Percentiles rank a stretch among this genome's conserved stretches.
Conservation (phyloP, 64 coral and sea anemone genomes). For the Trachythela sp. region DNA sequence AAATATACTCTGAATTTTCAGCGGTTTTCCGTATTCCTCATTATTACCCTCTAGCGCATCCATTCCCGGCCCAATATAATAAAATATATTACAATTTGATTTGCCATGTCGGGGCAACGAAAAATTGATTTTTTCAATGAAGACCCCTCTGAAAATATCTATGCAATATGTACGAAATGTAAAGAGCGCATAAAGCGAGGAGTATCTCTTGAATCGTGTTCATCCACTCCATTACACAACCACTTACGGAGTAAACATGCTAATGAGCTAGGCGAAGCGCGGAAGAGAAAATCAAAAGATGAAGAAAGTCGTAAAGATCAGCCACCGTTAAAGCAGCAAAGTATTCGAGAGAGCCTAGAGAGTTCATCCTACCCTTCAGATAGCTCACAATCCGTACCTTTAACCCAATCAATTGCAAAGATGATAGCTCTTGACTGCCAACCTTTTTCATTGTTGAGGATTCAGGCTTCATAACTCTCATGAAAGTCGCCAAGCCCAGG, state of each 20-base stretch:
- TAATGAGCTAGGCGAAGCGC: background rate
- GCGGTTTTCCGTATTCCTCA: no score
- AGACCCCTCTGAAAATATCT: background rate
- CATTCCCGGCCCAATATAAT: no score
- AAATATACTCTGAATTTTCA: no score
- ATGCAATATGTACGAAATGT: no score
- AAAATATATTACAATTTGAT: no score
- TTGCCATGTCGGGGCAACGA: no score
- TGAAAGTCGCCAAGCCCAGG: background rate
- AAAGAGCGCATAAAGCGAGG: background rate
- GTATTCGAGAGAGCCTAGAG: background rate
- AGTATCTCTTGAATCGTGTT: background rate
- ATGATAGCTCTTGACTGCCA: background rate
- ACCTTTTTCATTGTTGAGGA: background rate
- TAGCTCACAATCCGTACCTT: background rate
- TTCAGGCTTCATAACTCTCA: background rate
- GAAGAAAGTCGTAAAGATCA: background rate
- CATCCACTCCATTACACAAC: background rate
- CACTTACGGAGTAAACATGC: background rate
- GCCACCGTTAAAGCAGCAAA: background rate
- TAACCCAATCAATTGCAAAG: background rate
- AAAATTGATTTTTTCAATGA: conserved; percentile 8
- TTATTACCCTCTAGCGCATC: no score
- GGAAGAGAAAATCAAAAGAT: background rate
- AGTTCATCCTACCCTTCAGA: background rate